Base-by-base conservation (phyloP, 2,888 invertebrate species). In the Cheilosia vulpina region DNA sequence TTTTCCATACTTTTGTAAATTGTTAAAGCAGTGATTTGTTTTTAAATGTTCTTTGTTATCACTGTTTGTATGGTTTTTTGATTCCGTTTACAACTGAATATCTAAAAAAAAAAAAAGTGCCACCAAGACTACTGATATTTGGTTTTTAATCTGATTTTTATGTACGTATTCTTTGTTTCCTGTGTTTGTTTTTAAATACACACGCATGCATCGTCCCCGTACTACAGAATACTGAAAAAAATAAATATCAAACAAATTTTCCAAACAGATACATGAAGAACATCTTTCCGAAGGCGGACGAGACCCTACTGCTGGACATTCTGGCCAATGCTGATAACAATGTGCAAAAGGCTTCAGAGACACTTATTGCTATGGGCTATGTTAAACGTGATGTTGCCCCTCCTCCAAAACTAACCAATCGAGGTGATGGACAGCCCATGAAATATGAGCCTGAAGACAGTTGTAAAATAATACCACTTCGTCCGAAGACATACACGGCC, bases 211-310 rank as follows among this genome's bases (percentile, higher is more conserved):
- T 47, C 57, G n/a, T 17, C 0, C 1, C 41, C 34, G 4, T n/a
- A n/a, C 9, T 27, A 31, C 1, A 66, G 34, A 5, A 11, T 15
- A 17, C 11, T 2, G 38, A 43, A 43, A n/a, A 21, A 41, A 31
- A 27, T 17, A 13, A 27, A 21, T 13, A 57, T 15, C 5, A 4
- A 5, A 21, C 6, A 24, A 19, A 15, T 21, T 24, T 63, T 63
- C 27, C 15, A 34, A 92, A 71, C 93, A 97, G 97, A 93, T 98
- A 98, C 92, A 94, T 98, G 93, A 98, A 98, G 93, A 97, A 96
- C 89, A 95, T 98, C 89, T 98, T 97, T 91, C 97, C 97, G 0
- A 96, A 97, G 92, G 97, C 96, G 0, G 98, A 98, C 89, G 98
- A 98, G 91, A 97, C 96, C 24, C 91, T 97, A 53, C 95, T 98